phyloP scores from a whole-genome alignment of 2,113 vertebrate genomes.

The Pteruthius melanotis region DNA sequence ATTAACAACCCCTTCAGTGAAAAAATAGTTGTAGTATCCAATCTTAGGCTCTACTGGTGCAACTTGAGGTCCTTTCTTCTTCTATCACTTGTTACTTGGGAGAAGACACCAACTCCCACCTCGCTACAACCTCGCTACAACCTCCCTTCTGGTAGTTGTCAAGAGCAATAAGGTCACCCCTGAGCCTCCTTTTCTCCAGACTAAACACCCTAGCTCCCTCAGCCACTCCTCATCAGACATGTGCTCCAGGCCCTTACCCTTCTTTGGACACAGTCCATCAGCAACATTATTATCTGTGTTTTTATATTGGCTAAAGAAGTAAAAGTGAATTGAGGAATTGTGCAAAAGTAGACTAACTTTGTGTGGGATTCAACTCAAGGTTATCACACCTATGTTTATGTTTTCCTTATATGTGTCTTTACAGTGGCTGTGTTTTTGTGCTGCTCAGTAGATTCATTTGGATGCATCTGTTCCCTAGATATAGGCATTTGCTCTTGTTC shows the following conservation, averaged over 20 bases:
- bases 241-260: background rate
- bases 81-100: accelerated
- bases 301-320: background rate
- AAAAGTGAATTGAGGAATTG: background rate
- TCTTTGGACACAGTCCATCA: background rate
- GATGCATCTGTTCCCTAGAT: background rate
- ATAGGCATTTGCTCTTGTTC: background rate
- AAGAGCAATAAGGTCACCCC: no score
- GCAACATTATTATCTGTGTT: background rate
- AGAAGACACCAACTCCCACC: background rate
- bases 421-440: background rate
- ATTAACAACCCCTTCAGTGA: background rate
- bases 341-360: background rate
- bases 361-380: background rate
- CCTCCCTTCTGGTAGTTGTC: background rate
- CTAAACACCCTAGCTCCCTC: background rate
- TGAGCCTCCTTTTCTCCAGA: background rate
- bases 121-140: accelerated
- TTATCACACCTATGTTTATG: background rate
- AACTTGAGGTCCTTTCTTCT: background rate
- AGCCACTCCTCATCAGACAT: background rate
- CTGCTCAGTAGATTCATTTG: background rate
- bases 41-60: background rate
- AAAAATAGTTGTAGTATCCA: background rate
- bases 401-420: background rate